phyloP scores from a whole-genome alignment of 2,888 invertebrate species.

The Elysia crispata region DNA sequence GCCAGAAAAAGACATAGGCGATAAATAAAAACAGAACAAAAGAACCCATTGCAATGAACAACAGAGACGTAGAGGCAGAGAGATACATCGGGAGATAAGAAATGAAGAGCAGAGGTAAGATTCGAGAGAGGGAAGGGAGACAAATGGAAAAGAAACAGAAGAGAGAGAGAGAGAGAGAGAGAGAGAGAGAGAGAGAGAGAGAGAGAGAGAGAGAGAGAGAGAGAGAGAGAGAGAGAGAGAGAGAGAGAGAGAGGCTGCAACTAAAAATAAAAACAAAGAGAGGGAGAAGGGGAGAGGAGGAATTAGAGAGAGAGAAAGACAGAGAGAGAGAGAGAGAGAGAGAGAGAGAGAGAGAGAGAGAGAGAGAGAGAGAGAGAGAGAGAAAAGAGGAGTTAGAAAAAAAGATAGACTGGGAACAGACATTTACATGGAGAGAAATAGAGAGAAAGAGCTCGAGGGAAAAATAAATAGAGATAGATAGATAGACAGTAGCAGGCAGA shows the following conservation, averaged over 20 bases:
- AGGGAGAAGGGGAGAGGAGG: conserved; percentile 23
- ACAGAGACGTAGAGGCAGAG: too few relatives aligned
- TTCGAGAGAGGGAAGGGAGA: too few relatives aligned
- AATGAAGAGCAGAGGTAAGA: too few relatives aligned
- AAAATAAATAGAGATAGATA: background rate
- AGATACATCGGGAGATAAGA: too few relatives aligned
- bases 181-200: conserved; percentile 25
- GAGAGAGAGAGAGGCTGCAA: background rate
- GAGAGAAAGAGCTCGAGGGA: background rate
- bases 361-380: background rate
- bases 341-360: conserved; percentile 7
- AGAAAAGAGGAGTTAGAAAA: background rate
- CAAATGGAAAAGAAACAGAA: background rate
- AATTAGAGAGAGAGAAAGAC: conserved; percentile 11
- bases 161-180: conserved; percentile 17
- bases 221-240: background rate
- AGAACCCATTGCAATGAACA: too few relatives aligned
- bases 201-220: conserved; percentile 15
- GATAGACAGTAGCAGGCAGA: background rate
- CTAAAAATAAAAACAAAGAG: background rate
- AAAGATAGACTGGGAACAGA: background rate
- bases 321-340: conserved; percentile 15
- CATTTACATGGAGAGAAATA: background rate
- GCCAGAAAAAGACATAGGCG: too few relatives aligned
- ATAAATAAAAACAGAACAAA: too few relatives aligned